Conservation (phyloP, 2,888 invertebrate species). For the Blastobasis lacticolella region DNA sequence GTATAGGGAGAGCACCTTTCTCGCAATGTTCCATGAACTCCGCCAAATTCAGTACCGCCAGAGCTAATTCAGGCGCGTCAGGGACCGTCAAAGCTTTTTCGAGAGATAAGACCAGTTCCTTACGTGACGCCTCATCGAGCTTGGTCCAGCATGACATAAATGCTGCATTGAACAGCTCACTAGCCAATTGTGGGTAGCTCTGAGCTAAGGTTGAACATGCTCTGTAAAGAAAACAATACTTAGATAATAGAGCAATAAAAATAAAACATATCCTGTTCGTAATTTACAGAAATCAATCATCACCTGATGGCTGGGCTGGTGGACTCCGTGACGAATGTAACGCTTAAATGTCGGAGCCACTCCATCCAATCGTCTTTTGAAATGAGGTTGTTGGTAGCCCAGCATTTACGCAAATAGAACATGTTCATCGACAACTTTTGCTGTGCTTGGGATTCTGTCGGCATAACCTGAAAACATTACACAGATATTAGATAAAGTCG, state of each 20-base stretch:
- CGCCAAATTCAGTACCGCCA: slow-evolving; percentile 95
- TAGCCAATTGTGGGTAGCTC: slow-evolving; percentile 92
- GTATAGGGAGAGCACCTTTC: slow-evolving; percentile 93
- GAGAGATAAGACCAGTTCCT: slow-evolving; percentile 87
- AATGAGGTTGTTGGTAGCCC: slow-evolving; percentile 89
- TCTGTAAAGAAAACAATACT: slow-evolving; percentile 43
- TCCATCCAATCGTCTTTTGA: slow-evolving; percentile 99
- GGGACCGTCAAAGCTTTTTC: slow-evolving; percentile 92
- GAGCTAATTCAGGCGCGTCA: slow-evolving; percentile 95
- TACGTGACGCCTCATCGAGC: slow-evolving; percentile 85
- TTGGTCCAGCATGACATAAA: slow-evolving; percentile 99
- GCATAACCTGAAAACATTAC: slow-evolving; percentile 37
- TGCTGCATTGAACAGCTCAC: slow-evolving; percentile 97
- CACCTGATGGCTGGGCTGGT: slow-evolving; percentile 92
- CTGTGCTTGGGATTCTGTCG: slow-evolving; percentile 74
- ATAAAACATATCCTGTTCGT: neutral
- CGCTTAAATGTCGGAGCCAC: slow-evolving; percentile 93
- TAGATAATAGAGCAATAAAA: neutral
- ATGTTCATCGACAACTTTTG: slow-evolving; percentile 87
- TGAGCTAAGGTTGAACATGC: slow-evolving; percentile 94
- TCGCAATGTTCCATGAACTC: slow-evolving; percentile 99
- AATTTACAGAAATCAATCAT: no score
- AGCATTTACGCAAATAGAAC: slow-evolving; percentile 87
- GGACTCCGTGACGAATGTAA: slow-evolving; percentile 93
- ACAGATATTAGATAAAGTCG: neutral